phyloP scores from a whole-genome alignment of 2,113 vertebrate species.

The Ammodytes dubius region DNA sequence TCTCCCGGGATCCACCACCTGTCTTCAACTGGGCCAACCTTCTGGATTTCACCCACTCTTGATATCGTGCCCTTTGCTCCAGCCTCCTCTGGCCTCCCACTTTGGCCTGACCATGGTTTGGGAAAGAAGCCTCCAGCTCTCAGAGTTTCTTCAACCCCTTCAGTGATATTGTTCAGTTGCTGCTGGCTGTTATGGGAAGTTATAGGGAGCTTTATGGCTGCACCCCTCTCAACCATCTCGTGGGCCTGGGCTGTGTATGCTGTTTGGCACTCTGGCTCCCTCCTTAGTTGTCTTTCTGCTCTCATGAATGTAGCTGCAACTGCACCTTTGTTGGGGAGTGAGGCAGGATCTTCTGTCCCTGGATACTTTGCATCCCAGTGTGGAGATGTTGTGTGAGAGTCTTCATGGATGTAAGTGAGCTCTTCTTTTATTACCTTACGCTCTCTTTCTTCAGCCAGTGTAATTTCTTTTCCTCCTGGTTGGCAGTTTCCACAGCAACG shows the following conservation, averaged over 20 bases:
- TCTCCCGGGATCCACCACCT: too few species aligned
- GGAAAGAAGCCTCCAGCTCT: too few species aligned
- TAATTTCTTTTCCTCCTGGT: neutral
- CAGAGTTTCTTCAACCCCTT: too few species aligned
- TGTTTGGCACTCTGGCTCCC: neutral
- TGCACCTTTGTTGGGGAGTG: neutral
- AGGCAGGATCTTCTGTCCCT: neutral
- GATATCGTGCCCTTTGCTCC: too few species aligned
- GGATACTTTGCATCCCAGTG: neutral
- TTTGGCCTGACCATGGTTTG: too few species aligned
- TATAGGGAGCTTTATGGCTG: neutral
- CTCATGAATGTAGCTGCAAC: neutral
- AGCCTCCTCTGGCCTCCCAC: too few species aligned
- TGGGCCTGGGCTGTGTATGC: neutral
- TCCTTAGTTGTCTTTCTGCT: neutral
- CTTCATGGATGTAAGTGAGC: neutral
- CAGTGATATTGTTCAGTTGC: too few species aligned
- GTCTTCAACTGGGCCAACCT: too few species aligned
- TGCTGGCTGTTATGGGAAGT: too few species aligned
- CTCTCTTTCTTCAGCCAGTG: neutral
- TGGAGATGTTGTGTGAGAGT: neutral
- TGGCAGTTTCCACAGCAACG: neutral
- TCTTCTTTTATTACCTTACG: neutral
- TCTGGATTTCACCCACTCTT: neutral
- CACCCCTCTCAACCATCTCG: neutral